Evolutionary conservation across 2,797 vertebrate species (phyloP).

Genomic region (Petrocephalus schoutedeni): DNA sequence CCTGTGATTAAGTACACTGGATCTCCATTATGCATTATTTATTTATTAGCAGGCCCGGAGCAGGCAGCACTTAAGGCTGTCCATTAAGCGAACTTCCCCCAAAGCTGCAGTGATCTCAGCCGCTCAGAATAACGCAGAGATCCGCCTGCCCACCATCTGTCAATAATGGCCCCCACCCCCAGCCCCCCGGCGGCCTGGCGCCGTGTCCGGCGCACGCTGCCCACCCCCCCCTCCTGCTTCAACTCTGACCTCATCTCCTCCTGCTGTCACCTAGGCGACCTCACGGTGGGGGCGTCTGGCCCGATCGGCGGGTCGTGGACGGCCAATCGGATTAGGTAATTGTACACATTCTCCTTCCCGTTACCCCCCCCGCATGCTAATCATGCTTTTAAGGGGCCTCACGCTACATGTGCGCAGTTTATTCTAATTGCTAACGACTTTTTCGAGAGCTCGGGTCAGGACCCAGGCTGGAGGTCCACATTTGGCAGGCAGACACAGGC

Average conservation of each 20-base stretch:
- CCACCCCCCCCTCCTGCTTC: conserved; percentile 11
- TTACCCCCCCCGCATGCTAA: neutral
- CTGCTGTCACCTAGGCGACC: neutral
- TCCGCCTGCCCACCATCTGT: conserved; percentile 22
- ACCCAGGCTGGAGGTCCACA: neutral
- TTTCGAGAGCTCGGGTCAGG: neutral
- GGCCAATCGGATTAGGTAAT: neutral
- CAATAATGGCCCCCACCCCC: conserved; percentile 19
- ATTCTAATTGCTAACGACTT: neutral
- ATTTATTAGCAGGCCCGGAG: conserved; percentile 58
- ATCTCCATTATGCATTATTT: conserved; percentile 53
- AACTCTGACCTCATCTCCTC: conserved; percentile 1
- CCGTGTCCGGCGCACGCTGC: neutral
- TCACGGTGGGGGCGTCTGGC: neutral
- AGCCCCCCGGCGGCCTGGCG: conserved; percentile 13
- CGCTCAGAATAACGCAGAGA: conserved; percentile 28
- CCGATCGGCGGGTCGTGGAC: neutral
- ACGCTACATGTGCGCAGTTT: neutral
- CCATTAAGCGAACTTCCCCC: conserved; percentile 36
- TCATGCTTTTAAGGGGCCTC: neutral
- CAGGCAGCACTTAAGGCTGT: conserved; percentile 42
- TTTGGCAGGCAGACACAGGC: neutral
- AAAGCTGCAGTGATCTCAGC: conserved; percentile 38
- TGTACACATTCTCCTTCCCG: neutral
- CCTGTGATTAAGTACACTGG: conserved; percentile 23